These are phyloP conservation scores for Dipodomys ordii DNA, from an alignment of 2,113 vertebrate genomes.

Conservation along the genomic window DNA sequence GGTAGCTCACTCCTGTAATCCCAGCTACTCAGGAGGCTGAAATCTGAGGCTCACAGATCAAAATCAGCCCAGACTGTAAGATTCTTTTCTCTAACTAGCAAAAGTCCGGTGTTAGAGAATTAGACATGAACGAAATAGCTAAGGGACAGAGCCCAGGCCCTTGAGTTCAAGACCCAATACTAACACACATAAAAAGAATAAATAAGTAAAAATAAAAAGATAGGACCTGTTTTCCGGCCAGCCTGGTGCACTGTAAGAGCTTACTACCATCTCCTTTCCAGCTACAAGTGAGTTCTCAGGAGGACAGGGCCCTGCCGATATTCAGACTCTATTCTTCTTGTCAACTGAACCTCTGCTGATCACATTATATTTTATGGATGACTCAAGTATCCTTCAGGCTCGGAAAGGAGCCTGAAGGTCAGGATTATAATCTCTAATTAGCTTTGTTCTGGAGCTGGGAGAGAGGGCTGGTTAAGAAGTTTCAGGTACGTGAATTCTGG, in stretches of 20 bases:
- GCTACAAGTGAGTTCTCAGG: conserved; percentile 50
- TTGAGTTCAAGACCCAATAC: too few species aligned
- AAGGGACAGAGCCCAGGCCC: too few species aligned
- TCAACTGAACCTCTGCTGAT: conserved; percentile 57
- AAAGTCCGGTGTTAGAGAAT: too few species aligned
- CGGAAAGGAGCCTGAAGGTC: conserved; percentile 73
- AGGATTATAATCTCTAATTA: conserved; percentile 78
- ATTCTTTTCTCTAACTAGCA: too few species aligned
- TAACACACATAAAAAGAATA: too few species aligned
- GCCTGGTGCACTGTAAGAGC: background rate
- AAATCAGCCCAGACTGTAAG: too few species aligned
- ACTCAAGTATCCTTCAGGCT: conserved; percentile 75
- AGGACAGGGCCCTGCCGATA: background rate
- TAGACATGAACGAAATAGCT: too few species aligned
- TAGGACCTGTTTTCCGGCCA: background rate
- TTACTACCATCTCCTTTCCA: background rate
- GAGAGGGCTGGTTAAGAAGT: conserved; percentile 60
- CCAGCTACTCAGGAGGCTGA: too few species aligned
- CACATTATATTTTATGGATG: conserved; percentile 74
- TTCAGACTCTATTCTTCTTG: conserved; percentile 59
- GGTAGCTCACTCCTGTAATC: too few species aligned
- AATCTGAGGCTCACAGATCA: too few species aligned
- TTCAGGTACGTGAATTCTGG: conserved; percentile 59
- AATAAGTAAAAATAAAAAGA: background rate
- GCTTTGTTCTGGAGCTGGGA: conserved; percentile 74